These are phyloP conservation scores for Danio tinwini DNA, from an alignment of 2,797 vertebrate species.

Conservation along the genomic window DNA sequence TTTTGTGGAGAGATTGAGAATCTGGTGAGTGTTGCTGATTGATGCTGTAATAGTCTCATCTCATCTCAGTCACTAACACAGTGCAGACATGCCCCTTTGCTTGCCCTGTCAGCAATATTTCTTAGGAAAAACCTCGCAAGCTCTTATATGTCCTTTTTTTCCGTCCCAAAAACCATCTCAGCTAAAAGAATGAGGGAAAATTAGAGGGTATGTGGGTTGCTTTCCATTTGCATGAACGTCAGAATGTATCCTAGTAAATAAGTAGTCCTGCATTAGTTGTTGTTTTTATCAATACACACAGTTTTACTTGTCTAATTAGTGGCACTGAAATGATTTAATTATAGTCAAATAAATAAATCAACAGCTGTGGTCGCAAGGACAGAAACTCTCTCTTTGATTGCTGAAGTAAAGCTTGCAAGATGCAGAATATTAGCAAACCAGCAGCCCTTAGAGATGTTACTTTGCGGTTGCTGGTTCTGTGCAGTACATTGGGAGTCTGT, in stretches of 20 bases:
- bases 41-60: slow-evolving; percentile 44
- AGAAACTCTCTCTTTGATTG: not conserved
- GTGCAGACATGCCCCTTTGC: slow-evolving; percentile 14
- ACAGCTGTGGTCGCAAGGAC: not conserved
- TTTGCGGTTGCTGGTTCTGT: not conserved
- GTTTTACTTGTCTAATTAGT: not conserved
- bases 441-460: slow-evolving; percentile 11
- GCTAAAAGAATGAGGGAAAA: slow-evolving; percentile 36
- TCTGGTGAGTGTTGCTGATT: slow-evolving; percentile 20
- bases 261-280: slow-evolving; percentile 3
- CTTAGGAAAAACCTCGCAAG: not conserved
- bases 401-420: not conserved
- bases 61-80: slow-evolving; percentile 24
- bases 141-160: slow-evolving; percentile 40
- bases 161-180: slow-evolving; percentile 40
- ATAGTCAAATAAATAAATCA: not conserved
- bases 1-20: not conserved
- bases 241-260: not conserved
- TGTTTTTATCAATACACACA: not conserved
- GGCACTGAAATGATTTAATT: not conserved
- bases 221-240: slow-evolving; percentile 7
- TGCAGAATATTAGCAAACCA: slow-evolving; percentile 3
- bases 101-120: slow-evolving; percentile 25
- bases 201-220: slow-evolving; percentile 34
- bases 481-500: slow-evolving; percentile 1